Evolutionary conservation across 2,888 invertebrate species (phyloP).

Genomic region (Willowsia nigromaculata): DNA sequence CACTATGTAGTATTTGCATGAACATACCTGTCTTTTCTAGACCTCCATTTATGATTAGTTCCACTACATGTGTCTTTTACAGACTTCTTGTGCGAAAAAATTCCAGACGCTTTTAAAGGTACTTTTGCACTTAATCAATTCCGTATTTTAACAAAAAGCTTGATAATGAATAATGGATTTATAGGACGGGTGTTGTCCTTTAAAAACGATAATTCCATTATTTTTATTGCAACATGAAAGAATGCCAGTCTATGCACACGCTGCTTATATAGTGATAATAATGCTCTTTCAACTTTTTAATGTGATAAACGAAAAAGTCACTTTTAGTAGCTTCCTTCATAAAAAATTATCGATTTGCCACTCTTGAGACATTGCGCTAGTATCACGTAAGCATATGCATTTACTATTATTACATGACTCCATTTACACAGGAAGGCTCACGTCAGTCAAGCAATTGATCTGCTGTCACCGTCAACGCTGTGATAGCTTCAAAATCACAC

Average conservation of each 20-base stretch:
- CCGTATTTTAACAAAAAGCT: not conserved
- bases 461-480: not conserved
- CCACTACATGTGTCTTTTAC: not conserved
- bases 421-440: too few species aligned
- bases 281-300: too few species aligned
- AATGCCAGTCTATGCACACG: too few species aligned
- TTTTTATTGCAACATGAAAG: not conserved
- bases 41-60: not conserved
- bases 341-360: too few species aligned
- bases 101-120: not conserved
- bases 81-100: not conserved
- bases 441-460: not conserved
- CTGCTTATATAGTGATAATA: too few species aligned
- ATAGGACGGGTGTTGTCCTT: too few species aligned
- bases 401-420: too few species aligned
- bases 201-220: too few species aligned
- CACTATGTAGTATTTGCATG: not conserved
- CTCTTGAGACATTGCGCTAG: too few species aligned
- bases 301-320: too few species aligned
- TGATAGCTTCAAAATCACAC: not conserved
- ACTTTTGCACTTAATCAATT: not conserved
- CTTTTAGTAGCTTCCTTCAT: too few species aligned
- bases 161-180: not conserved
- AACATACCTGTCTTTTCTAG: not conserved
- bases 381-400: too few species aligned